phyloP scores from a whole-genome alignment of 2,113 vertebrate species.

The Cyprinodon brontotheroides region DNA sequence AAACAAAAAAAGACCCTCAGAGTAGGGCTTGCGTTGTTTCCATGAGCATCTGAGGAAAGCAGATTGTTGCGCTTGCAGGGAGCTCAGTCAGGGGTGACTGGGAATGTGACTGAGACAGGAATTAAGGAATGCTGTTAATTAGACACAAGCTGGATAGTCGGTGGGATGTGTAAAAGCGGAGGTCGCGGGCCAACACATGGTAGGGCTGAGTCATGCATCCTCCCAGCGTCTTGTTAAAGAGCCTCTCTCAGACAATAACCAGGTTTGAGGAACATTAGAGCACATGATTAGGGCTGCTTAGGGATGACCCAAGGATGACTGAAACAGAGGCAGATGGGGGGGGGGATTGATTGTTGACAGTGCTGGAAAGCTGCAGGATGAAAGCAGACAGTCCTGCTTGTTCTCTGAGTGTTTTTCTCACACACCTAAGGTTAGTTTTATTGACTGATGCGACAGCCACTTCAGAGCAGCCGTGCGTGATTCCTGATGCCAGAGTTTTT shows the following conservation, averaged over 20 bases:
- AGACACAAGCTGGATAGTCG: conserved; percentile 36
- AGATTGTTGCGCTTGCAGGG: conserved; percentile 47
- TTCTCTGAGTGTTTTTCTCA: conserved; percentile 39
- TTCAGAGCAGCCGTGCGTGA: conserved; percentile 40
- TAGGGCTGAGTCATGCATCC: conserved; percentile 38
- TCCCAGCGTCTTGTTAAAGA: conserved; percentile 38
- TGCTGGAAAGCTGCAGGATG: conserved; percentile 31
- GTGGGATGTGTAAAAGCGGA: conserved; percentile 57
- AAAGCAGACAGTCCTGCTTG: conserved; percentile 48
- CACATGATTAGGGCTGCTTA: conserved; percentile 51
- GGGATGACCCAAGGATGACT: conserved; percentile 37
- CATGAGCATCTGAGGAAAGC: conserved; percentile 32
- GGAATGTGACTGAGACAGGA: conserved; percentile 71
- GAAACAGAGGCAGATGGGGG: background rate
- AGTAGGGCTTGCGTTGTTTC: conserved; percentile 36
- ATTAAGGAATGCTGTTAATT: conserved; percentile 72
- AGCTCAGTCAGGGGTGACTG: conserved; percentile 68
- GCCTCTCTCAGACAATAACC: conserved; percentile 41
- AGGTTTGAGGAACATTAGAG: conserved; percentile 47
- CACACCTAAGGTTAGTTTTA: conserved; percentile 51
- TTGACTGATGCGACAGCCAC: conserved; percentile 46
- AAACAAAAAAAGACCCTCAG: conserved; percentile 30
- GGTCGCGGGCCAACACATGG: conserved; percentile 29
- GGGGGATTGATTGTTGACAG: conserved; percentile 24
- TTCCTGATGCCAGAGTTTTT: conserved; percentile 46